Evolutionary conservation across 1,140 invertebrate genomes (phyloP), one percentile per base, ranked within the genome.

Genomic region (Akabosia matsudoensis): DNA sequence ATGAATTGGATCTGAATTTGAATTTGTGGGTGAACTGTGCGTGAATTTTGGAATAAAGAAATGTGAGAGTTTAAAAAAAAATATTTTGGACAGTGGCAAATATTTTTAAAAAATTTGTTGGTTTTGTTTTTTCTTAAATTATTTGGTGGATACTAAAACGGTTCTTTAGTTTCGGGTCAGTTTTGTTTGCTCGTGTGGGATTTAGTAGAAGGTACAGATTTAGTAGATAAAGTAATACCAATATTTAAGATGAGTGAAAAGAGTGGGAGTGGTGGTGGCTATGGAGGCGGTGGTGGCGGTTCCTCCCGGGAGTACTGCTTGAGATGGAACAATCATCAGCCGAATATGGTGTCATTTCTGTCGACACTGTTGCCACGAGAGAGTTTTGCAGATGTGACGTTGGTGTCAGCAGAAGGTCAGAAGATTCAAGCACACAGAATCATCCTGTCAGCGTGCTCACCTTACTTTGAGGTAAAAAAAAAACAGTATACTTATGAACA

Each of bases 251-350:
- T n/a, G 4, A 61, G 24, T 10, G 13, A 61, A 13, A 22, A 7
- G 4, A 14, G 7, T 7, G 54, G 24, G 4, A 61, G 54, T 61
- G 24, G 61, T 2, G n/a, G 31, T 30, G 61, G 61, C 22, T 14
- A 28, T 67, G 61, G 61, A 67, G 7, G 61, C 3, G 61, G 26
- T 28, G 61, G 61, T 30, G 61, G 61, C 7, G 10, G 10, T 13
- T 7, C 1, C 54, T 52, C 74, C 28, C 26, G 80, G 37, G 80
- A 95, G 82, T 95, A 93, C 84, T 93, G 92, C 84, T 86, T 94
- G 77, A 88, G 92, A 74, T 94, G 93, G 93, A 94, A 94, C 85
- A 93, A 94, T 86, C 93, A 95, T 87, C 92, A 93, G 82, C 92
- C 92, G 18, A 94, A 95, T 84, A 92, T 94, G 82, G 93, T 94